Percentiles rank a stretch among this genome's conserved stretches.
phyloP scores from a whole-genome alignment of 2,113 vertebrate genomes.

The Vimba vimba region DNA sequence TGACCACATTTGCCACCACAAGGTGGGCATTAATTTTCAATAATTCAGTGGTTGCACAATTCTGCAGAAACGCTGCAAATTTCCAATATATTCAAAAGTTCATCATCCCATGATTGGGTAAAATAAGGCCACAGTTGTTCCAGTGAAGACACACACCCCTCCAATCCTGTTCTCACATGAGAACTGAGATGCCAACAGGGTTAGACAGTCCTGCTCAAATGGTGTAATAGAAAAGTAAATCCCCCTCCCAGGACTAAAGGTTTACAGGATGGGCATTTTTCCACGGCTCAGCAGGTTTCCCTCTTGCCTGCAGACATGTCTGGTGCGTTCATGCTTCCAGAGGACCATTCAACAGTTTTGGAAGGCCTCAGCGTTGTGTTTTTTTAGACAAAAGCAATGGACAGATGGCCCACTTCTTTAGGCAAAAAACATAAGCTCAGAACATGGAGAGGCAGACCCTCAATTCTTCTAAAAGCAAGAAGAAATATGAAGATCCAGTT shows the following conservation, averaged over 20 bases:
- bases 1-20: background rate
- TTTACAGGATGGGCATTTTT: background rate
- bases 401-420: slow-evolving; percentile 45
- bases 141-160: background rate
- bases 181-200: background rate
- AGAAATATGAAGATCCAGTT: background rate
- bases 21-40: background rate
- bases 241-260: background rate
- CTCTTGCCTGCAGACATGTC: background rate
- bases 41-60: background rate
- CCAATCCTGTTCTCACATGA: background rate
- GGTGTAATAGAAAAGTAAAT: background rate
- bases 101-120: background rate
- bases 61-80: background rate
- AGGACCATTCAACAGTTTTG: too few relatives aligned
- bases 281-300: slow-evolving; percentile 6
- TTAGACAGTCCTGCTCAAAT: background rate
- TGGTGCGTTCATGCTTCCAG: background rate
- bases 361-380: too few relatives aligned
- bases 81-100: background rate
- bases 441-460: background rate
- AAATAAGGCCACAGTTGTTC: background rate
- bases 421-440: background rate
- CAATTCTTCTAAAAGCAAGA: background rate
- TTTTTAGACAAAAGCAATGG: too few relatives aligned